These are phyloP conservation scores for Ariolimax columbianus DNA, from an alignment of 2,888 invertebrate genomes.

Conservation along the genomic window DNA sequence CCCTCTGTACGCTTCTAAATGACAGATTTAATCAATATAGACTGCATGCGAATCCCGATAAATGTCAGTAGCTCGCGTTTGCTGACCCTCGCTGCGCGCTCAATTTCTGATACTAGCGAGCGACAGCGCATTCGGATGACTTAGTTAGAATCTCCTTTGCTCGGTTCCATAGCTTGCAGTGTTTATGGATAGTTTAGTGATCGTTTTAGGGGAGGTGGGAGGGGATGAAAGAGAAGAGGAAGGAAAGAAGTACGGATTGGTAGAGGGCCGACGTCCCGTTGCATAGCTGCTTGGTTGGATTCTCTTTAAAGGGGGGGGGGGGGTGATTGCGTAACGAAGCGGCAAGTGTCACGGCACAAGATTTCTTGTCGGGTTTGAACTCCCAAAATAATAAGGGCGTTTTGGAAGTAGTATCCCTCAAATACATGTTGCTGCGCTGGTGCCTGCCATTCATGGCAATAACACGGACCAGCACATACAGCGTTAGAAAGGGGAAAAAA, in stretches of 20 bases:
- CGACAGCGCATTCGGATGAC: constrained; percentile 3
- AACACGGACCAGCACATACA: no score
- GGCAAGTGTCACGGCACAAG: no score
- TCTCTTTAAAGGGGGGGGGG: background rate
- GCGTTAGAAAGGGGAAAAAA: no score
- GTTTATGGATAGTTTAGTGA: background rate
- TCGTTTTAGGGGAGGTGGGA: no score
- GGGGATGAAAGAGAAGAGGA: no score
- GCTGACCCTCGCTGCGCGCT: constrained; percentile 6
- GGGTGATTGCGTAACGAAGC: background rate
- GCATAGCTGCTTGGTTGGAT: no score
- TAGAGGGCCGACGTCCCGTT: background rate
- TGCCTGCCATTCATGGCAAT: no score
- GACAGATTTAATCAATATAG: constrained; percentile 19
- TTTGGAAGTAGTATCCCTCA: no score
- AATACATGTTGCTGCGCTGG: no score
- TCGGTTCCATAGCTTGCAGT: background rate
- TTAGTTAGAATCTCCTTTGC: constrained; percentile 24
- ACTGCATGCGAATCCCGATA: background rate
- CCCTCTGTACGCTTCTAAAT: background rate
- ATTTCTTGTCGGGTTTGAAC: no score
- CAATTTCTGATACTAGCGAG: constrained; percentile 2
- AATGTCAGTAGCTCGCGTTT: background rate
- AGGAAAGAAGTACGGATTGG: no score
- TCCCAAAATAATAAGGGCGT: no score